Evolutionary conservation across 1,140 invertebrate genomes (phyloP).

Genomic region (Aphelenchoides besseyi): DNA sequence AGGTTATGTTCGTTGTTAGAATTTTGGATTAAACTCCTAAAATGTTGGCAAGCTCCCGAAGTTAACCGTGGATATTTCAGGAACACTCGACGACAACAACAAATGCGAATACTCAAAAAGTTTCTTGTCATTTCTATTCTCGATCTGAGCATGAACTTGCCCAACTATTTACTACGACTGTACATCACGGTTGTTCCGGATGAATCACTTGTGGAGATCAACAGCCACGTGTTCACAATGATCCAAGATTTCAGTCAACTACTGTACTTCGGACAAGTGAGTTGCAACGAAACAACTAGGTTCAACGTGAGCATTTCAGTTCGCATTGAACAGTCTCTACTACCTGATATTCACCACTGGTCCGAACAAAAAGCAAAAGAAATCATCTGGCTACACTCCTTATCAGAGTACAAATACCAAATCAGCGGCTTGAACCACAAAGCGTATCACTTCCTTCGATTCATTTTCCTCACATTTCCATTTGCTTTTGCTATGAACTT

Average conservation of each 20-base stretch:
- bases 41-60: too few relatives aligned
- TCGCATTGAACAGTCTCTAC: slow-evolving; percentile 56
- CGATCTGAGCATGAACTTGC: slow-evolving; percentile 56
- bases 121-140: slow-evolving; percentile 56
- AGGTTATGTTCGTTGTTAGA: too few relatives aligned
- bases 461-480: too few relatives aligned
- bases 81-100: slow-evolving; percentile 47
- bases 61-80: slow-evolving; percentile 22
- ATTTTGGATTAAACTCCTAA: too few relatives aligned
- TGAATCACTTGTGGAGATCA: slow-evolving; percentile 35
- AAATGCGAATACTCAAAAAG: slow-evolving; percentile 52
- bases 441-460: too few relatives aligned
- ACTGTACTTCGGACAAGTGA: slow-evolving; percentile 48
- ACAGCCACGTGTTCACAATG: slow-evolving; percentile 26
- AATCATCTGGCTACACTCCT: background rate
- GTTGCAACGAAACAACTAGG: too few relatives aligned
- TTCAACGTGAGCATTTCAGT: too few relatives aligned
- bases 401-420: too few relatives aligned
- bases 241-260: slow-evolving; percentile 54
- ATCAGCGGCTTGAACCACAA: too few relatives aligned
- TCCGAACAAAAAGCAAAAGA: slow-evolving; percentile 19
- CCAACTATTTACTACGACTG: slow-evolving; percentile 53
- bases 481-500: too few relatives aligned
- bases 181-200: slow-evolving; percentile 45
- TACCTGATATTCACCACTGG: slow-evolving; percentile 55